Percentiles rank a stretch among this genome's conserved stretches.
These are phyloP conservation scores for Austrolebias charrua DNA, from an alignment of 2,797 vertebrate species.

Conservation along the genomic window DNA sequence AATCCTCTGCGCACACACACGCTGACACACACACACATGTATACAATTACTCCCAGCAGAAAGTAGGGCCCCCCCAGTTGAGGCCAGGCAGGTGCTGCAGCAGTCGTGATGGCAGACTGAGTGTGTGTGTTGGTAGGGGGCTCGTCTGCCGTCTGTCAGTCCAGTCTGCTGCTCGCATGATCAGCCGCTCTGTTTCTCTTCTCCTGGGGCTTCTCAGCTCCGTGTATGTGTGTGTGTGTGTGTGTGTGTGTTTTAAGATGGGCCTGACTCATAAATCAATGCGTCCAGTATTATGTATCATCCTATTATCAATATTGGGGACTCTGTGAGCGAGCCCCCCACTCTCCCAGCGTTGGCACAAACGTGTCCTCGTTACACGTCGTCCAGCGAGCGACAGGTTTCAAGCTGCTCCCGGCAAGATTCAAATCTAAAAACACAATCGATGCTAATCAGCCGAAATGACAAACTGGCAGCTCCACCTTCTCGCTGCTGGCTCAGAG, in stretches of 20 bases:
- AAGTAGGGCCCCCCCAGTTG: conserved; percentile 46
- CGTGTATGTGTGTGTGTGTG: conserved; percentile 13
- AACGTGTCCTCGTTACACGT: conserved; percentile 24
- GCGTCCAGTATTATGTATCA: conserved; percentile 77
- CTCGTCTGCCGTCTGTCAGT: conserved; percentile 72
- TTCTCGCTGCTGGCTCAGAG: background rate
- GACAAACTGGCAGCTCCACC: conserved; percentile 27
- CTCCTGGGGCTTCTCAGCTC: conserved; percentile 54
- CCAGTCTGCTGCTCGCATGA: conserved; percentile 60
- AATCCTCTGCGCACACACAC: conserved; percentile 37
- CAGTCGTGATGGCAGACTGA: conserved; percentile 29
- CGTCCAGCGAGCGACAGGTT: conserved; percentile 47
- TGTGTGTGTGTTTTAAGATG: conserved; percentile 22
- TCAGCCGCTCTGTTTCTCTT: conserved; percentile 46
- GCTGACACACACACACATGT: conserved; percentile 24
- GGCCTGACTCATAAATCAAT: conserved; percentile 63
- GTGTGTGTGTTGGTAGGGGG: conserved; percentile 35
- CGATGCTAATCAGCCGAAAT: conserved; percentile 47
- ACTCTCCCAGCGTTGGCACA: conserved; percentile 21
- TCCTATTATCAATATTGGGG: conserved; percentile 69
- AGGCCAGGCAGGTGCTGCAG: conserved; percentile 76
- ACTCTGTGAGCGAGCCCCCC: conserved; percentile 47
- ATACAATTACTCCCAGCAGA: conserved; percentile 32
- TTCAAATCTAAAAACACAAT: conserved; percentile 55
- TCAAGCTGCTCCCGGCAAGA: conserved; percentile 47